Base-by-base conservation (phyloP, 2,113 vertebrate genomes). In the Cricetomys ansorgei region DNA sequence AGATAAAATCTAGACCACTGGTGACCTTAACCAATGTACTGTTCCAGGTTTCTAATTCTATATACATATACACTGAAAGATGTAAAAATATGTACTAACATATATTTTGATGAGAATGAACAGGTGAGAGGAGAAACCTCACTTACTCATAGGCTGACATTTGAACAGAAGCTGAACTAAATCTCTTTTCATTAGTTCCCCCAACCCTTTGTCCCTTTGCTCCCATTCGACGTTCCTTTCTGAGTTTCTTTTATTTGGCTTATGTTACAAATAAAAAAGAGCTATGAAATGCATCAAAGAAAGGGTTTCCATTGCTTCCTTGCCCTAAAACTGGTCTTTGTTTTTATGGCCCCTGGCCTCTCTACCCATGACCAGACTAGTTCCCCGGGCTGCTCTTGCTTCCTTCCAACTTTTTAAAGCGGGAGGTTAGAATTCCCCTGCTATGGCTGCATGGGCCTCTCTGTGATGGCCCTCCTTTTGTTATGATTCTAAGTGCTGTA, bases 221-320 rank as follows among this genome's bases (percentile, higher is more conserved):
- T 95, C 37, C 75, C n/a, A 85, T 96, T 21, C 59, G 70, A 69
- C 86, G n/a, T 7, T 93, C 67, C 89, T 93, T 89, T 92, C 83
- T n/a, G 83, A 75, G 87, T 70, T 94, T 67, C 70, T 91, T 93
- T 84, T 73, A 45, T 0, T 70, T 94, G 95, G 50, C 70, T 77
- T 73, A 15, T 11, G 3, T n/a, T 31, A 48, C 59, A 93, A 94
- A 48, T 77, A 64, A 55, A 31, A 73, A 48, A 83, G 43, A 37
- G 37, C 65, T 92, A 3, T 7, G 55, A 94, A 55, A 6, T 37
- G 13, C 62, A 80, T 21, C 23, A 85, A 29, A 87, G 80, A 48
- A 11, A 86, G 31, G 40, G 25, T 94, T 40, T 40, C 40, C 64
- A 19, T 59, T 50, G 37, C 37, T n/a, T 93, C 55, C 55, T 79